Evolutionary conservation across 1,140 invertebrate genomes (phyloP).

Genomic region (Drosophila tristis): DNA sequence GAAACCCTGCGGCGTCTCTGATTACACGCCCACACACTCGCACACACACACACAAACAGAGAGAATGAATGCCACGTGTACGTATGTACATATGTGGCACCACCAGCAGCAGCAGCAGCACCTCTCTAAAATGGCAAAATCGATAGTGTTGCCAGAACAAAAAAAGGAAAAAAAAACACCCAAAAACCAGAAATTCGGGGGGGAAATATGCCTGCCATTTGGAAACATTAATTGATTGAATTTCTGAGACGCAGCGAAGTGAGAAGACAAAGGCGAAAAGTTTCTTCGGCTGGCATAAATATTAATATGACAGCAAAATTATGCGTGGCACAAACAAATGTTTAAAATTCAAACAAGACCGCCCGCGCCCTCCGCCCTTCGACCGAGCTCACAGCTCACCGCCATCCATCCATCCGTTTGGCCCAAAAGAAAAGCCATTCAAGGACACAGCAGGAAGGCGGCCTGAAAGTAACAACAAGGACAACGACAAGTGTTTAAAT

Average conservation of each 20-base stretch:
- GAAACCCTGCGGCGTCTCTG: slow-evolving; percentile 60
- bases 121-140: slow-evolving; percentile 56
- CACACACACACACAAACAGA: too few relatives aligned
- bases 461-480: slow-evolving; percentile 12
- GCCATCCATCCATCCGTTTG: too few relatives aligned
- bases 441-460: too few relatives aligned
- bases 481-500: slow-evolving; percentile 35
- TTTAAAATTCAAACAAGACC: slow-evolving; percentile 59
- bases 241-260: slow-evolving; percentile 44
- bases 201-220: too few relatives aligned
- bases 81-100: slow-evolving; percentile 2
- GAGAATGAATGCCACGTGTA: slow-evolving; percentile 39
- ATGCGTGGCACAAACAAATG: slow-evolving; percentile 56
- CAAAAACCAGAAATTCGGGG: too few relatives aligned
- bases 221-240: slow-evolving; percentile 66
- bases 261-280: slow-evolving; percentile 36
- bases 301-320: slow-evolving; percentile 77
- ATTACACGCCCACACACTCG: slow-evolving; percentile 29
- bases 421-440: too few relatives aligned
- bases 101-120: too few relatives aligned
- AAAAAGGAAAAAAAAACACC: not conserved
- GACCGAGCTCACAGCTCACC: too few relatives aligned
- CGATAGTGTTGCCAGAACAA: slow-evolving; percentile 41
- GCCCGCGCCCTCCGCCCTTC: not conserved
- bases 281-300: slow-evolving; percentile 59